Percentiles rank a stretch among this genome's conserved stretches.
Evolutionary conservation across 2,113 vertebrate genomes (phyloP).

Genomic region (Phylloscopus whistleri): DNA sequence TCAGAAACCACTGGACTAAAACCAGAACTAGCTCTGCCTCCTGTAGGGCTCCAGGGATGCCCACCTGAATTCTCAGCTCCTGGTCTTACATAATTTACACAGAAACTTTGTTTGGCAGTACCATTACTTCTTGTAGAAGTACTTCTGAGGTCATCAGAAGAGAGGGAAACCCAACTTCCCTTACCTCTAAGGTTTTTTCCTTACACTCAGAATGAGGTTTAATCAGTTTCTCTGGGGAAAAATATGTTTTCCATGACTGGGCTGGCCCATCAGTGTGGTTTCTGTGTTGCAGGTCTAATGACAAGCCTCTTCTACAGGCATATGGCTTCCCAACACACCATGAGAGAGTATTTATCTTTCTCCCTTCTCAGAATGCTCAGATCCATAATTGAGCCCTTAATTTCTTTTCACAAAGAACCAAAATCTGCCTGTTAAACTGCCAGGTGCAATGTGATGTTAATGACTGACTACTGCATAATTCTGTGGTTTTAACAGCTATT

Average conservation of each 20-base stretch:
- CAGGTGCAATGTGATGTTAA: conserved; percentile 52
- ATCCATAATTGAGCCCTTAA: conserved; percentile 42
- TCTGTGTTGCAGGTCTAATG: background rate
- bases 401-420: conserved; percentile 17
- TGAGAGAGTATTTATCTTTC: background rate
- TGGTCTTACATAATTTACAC: background rate
- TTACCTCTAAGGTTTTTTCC: background rate
- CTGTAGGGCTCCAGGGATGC: background rate
- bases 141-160: background rate
- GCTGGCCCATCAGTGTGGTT: background rate
- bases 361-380: background rate
- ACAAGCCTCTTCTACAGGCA: background rate
- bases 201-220: background rate
- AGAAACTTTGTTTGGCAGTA: background rate
- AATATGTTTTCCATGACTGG: background rate
- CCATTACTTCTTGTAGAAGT: rapidly evolving
- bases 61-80: background rate
- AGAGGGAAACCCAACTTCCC: background rate
- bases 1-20: background rate
- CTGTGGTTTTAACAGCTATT: conserved; percentile 50
- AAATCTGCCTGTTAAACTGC: conserved; percentile 50
- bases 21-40: background rate
- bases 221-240: background rate
- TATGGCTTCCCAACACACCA: background rate
- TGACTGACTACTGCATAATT: conserved; percentile 47